Evolutionary conservation across 2,797 vertebrate genomes (phyloP).

Genomic region (Sternarchorhynchus goeldii): DNA sequence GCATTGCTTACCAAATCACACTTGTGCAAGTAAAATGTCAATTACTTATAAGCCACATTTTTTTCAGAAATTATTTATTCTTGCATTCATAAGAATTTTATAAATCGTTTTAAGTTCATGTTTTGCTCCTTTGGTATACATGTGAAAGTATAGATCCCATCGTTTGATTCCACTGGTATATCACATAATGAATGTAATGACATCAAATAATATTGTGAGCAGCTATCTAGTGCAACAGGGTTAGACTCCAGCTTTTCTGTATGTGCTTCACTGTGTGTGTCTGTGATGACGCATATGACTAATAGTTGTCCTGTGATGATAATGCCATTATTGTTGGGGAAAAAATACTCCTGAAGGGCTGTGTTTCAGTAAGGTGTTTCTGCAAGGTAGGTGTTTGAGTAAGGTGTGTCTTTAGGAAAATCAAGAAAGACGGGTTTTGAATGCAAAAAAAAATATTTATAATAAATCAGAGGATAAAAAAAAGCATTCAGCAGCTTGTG

Average conservation of each 20-base stretch:
- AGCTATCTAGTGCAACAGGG: neutral
- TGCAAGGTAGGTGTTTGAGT: constrained; percentile 65
- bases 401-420: constrained; percentile 68
- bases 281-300: neutral
- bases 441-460: constrained; percentile 5
- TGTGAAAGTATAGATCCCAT: neutral
- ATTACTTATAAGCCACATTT: neutral
- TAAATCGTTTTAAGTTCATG: neutral
- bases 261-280: neutral
- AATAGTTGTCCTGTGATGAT: neutral
- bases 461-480: too few species aligned
- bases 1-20: neutral
- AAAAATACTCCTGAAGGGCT: constrained; percentile 27
- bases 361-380: too few species aligned
- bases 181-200: neutral
- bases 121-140: neutral
- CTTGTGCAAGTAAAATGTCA: neutral
- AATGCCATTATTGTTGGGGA: neutral
- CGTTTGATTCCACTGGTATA: neutral
- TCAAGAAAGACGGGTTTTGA: constrained; percentile 74
- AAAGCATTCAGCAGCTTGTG: too few species aligned
- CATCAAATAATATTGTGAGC: too few species aligned
- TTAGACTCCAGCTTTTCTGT: neutral
- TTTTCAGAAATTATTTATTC: neutral
- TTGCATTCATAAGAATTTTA: neutral